Conservation (phyloP, 1,140 invertebrate species). For the Listronotus bonariensis region DNA sequence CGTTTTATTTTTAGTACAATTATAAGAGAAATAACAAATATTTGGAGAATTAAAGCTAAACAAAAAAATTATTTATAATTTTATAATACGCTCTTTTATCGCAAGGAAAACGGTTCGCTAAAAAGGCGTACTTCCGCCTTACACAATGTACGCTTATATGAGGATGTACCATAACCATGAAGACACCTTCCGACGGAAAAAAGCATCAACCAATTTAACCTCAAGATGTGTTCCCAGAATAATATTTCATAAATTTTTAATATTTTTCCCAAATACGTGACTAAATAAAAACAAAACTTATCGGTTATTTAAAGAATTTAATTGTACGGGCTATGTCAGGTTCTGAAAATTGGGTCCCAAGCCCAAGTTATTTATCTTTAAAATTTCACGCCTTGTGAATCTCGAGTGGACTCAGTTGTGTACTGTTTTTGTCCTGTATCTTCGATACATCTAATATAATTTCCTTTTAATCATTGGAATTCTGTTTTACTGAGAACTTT, state of each 20-base stretch:
- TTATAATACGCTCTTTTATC: too few relatives aligned
- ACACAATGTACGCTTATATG: too few relatives aligned
- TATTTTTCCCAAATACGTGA: conserved; percentile 19
- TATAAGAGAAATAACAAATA: too few relatives aligned
- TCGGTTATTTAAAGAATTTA: conserved; percentile 9
- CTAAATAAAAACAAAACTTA: conserved; percentile 14
- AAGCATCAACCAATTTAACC: not conserved
- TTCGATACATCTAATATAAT: conserved; percentile 6
- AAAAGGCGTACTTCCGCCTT: too few relatives aligned
- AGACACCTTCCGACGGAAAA: conserved; percentile 9
- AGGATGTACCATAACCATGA: too few relatives aligned
- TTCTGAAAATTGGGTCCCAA: not conserved
- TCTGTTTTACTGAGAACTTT: conserved; percentile 17
- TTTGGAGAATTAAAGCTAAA: too few relatives aligned
- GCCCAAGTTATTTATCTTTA: conserved; percentile 18
- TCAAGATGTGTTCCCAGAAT: conserved; percentile 8
- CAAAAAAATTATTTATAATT: too few relatives aligned
- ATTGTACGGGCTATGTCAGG: not conserved
- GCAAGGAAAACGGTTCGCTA: too few relatives aligned
- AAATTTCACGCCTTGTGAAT: conserved; percentile 24
- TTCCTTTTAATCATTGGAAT: conserved; percentile 13
- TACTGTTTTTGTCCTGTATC: conserved; percentile 5
- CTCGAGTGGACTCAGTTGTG: conserved; percentile 2
- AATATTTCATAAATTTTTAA: conserved; percentile 8
- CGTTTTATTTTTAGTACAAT: too few relatives aligned